A percentile compares a stretch with the other conserved stretches of the same genome.
Conservation (phyloP, 1,140 invertebrate genomes). For the Apis dorsata region DNA sequence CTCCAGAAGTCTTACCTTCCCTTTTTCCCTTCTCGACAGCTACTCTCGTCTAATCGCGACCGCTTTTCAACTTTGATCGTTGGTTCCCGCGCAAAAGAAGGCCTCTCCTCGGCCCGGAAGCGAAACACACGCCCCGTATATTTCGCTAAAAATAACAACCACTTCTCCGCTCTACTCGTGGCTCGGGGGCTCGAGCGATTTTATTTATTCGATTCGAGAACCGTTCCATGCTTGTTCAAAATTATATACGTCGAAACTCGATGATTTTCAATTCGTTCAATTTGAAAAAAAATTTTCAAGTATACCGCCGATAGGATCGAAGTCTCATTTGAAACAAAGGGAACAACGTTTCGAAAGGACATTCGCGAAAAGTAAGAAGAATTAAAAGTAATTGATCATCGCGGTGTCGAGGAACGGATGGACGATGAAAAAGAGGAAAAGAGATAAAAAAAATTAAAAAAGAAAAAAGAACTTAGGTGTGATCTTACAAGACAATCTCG, state of each 20-base stretch:
- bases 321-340: background rate
- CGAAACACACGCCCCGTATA: slow-evolving; percentile 1
- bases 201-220: slow-evolving; percentile 24
- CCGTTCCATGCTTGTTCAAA: background rate
- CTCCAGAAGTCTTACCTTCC: background rate
- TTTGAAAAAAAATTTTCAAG: background rate
- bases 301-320: background rate
- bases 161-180: slow-evolving; percentile 4
- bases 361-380: background rate
- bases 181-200: background rate
- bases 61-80: background rate
- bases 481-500: slow-evolving; percentile 16
- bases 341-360: background rate
- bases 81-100: background rate
- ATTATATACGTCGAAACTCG: background rate
- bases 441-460: background rate
- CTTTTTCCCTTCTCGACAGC: background rate
- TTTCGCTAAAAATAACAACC: slow-evolving; percentile 48
- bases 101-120: slow-evolving; percentile 2
- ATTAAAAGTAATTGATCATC: slow-evolving; percentile 33
- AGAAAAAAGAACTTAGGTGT: background rate
- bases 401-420: slow-evolving; percentile 9
- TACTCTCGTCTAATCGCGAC: background rate
- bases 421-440: background rate
- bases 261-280: background rate